phyloP scores from a whole-genome alignment of 2,888 invertebrate species.

The Clitarchus hookeri region DNA sequence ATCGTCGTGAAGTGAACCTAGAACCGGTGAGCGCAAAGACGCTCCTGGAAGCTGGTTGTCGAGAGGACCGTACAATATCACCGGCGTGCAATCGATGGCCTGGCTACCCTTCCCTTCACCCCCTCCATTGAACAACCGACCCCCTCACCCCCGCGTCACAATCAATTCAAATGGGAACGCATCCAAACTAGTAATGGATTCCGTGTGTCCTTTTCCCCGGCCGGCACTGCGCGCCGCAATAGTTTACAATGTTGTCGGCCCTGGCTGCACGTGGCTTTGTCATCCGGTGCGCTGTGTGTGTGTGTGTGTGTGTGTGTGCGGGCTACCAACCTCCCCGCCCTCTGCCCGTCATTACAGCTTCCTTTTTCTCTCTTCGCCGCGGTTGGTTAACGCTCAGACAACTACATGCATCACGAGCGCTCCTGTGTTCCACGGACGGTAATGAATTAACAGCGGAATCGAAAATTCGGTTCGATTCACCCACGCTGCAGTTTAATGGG shows the following conservation, averaged over 20 bases:
- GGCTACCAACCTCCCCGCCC: background rate
- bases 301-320: too few relatives aligned
- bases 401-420: background rate
- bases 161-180: constrained; percentile 8
- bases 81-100: background rate
- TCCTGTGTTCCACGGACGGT: background rate
- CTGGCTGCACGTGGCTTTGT: background rate
- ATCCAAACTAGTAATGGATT: constrained; percentile 14
- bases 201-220: background rate
- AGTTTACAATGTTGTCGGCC: constrained; percentile 6
- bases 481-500: background rate
- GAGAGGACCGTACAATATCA: background rate
- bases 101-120: background rate
- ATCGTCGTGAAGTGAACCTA: background rate
- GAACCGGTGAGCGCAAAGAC: background rate
- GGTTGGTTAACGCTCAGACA: constrained; percentile 8
- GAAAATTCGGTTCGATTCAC: constrained; percentile 6
- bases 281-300: background rate
- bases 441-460: constrained; percentile 9
- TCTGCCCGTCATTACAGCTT: background rate
- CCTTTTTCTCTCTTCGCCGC: background rate
- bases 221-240: background rate
- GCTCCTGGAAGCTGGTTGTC: background rate
- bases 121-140: background rate
- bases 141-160: background rate